Evolutionary conservation across 1,140 invertebrate species (phyloP), one percentile per base, ranked within the genome.

Genomic region (Euura lappo): DNA sequence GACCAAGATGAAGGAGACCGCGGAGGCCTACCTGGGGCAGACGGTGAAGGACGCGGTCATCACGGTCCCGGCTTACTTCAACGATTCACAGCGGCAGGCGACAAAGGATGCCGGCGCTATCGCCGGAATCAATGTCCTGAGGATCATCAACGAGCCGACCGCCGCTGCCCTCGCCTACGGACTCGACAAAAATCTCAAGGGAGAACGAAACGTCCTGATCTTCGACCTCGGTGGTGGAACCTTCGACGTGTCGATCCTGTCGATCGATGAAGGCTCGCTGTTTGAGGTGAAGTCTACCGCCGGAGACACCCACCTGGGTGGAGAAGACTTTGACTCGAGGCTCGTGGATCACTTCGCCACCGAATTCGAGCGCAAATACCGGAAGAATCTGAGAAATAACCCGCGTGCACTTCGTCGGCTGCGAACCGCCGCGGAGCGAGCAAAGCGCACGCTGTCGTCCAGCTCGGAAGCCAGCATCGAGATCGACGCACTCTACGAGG

Each of bases 251-350:
- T 28, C 28, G 28, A 28, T 28, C 28, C 28, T 28, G 28, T 28
- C 28, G 28, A 28, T 28, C 28, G 28, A 28, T 28, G 28, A 28
- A 28, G 28, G 28, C 28, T 28, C 28, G 28, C 28, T 28, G 28
- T 28, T 28, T 1, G 28, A 28, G 28, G 28, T 28, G 1, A 28
- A 28, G 28, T 28, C 28, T 28, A 28, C 28, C 28, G 28, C 28
- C 28, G 28, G 28, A 28, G 28, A 28, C 28, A 28, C 28, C 28
- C 28, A 28, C 28, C 28, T 28, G 28, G 28, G 28, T 28, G 28
- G 28, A 28, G 28, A 97, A 84, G 95, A 97, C 83, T 97, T 97
- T 78, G 95, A 96, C 81, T 93, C 93, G 76, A 86, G 94, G 45
- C 87, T 97, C 77, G 95, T 97, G 0, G 93, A 92, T 76, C 93